These are phyloP conservation scores for Asbolus verrucosus DNA, from an alignment of 1,140 invertebrate genomes.

Conservation along the genomic window DNA sequence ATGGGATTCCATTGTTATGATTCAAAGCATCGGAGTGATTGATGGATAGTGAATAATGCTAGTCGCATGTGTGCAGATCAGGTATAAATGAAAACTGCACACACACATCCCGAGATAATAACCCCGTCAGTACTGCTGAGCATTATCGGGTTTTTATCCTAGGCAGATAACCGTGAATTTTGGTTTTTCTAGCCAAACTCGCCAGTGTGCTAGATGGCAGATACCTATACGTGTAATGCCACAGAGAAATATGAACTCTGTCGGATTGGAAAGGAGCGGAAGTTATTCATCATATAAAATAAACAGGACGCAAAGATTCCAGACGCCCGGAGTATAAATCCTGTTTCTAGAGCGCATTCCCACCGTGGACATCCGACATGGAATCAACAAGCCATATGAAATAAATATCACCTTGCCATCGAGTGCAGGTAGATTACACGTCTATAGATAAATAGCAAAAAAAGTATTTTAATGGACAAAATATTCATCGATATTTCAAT, in stretches of 20 bases:
- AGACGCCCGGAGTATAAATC: constrained; percentile 34
- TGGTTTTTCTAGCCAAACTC: too few relatives aligned
- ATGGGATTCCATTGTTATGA: constrained; percentile 47
- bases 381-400: constrained; percentile 29
- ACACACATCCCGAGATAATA: too few relatives aligned
- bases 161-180: too few relatives aligned
- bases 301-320: constrained; percentile 36
- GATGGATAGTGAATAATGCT: constrained; percentile 22
- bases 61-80: constrained; percentile 1
- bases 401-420: constrained; percentile 22
- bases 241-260: constrained; percentile 26
- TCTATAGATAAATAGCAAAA: too few relatives aligned
- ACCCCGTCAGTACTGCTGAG: too few relatives aligned
- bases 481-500: too few relatives aligned
- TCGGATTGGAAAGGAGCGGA: constrained; percentile 17
- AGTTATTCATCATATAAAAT: constrained; percentile 25
- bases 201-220: neutral
- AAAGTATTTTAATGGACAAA: too few relatives aligned
- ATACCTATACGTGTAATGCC: neutral
- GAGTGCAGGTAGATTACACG: too few relatives aligned
- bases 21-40: constrained; percentile 44
- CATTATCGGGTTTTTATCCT: too few relatives aligned
- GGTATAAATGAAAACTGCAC: too few relatives aligned
- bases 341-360: constrained; percentile 29
- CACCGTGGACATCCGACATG: constrained; percentile 31